Evolutionary conservation across 1,140 invertebrate genomes (phyloP), one percentile per base, ranked within the genome.

Genomic region (Anastatus disparis): DNA sequence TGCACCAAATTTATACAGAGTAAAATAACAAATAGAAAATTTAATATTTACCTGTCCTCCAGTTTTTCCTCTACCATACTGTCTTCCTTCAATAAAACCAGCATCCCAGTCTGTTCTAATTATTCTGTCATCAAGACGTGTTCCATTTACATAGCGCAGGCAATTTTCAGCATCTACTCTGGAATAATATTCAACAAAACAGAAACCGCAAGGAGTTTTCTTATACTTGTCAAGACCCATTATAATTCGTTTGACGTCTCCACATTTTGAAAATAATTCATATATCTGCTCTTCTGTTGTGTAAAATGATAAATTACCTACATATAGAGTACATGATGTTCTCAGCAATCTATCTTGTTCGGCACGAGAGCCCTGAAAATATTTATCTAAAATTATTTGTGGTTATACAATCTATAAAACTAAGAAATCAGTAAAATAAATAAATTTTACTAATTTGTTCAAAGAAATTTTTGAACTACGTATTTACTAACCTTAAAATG

Each of bases 281-380:
- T 98, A 96, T 64, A 99, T 97, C 88, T 99, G 98, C 87, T 99
- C 97, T 84, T 99, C 98, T 4, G 97, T 98, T 0, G 98, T 99
- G 82, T 94, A 99, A 88, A 99, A 99, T 29, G 97, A 99, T 26
- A 99, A 85, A 88, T 99, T 99, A 38, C 98, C 98, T 31, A 99
- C 92, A 82, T 99, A 99, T 0, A 99, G 85, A 1, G 98, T 99
- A 2, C 89, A 88, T 0, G 95, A 93, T 27, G 85, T 82, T 52
- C 89, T 83, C 17, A 99, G 84, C 2, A 93, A 84, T 64, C 90
- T 89, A 78, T 99, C 98, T 87, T 99, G 96, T 78, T 99, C 97
- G 31, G 88, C 89, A 75, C 96, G 89, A 24, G 94, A 94, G 38
- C 97, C 97, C 96, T 98, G 80, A 56, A 88, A 81, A 65, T 69